These are phyloP conservation scores for Lagodon rhomboides DNA, from an alignment of 2,797 vertebrate species.

Conservation along the genomic window DNA sequence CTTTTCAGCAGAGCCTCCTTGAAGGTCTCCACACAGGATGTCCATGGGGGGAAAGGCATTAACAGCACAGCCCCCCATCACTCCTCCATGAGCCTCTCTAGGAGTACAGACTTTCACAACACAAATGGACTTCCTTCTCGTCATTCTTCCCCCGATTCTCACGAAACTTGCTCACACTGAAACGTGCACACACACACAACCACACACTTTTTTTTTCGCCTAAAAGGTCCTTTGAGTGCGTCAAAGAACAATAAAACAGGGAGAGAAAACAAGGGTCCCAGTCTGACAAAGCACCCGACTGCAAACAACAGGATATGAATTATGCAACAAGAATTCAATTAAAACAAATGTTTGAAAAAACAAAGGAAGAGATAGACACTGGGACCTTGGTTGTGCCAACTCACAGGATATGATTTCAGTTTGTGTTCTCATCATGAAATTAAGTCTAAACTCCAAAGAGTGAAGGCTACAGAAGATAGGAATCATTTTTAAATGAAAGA, in stretches of 20 bases:
- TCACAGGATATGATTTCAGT: constrained; percentile 80
- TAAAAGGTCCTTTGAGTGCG: constrained; percentile 78
- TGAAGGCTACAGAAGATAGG: neutral
- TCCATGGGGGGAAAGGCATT: constrained; percentile 72
- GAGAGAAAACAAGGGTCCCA: constrained; percentile 77
- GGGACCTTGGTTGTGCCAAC: constrained; percentile 68
- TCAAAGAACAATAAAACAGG: constrained; percentile 85
- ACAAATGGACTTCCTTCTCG: constrained; percentile 84
- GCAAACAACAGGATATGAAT: constrained; percentile 89
- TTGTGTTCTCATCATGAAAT: constrained; percentile 62
- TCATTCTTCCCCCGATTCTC: constrained; percentile 80
- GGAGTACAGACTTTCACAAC: constrained; percentile 76
- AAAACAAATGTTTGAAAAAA: constrained; percentile 83
- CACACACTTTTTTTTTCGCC: constrained; percentile 47
- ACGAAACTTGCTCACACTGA: constrained; percentile 52
- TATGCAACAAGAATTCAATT: constrained; percentile 87
- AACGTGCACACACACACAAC: constrained; percentile 2
- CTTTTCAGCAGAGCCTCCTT: constrained; percentile 62
- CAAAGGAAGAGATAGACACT: constrained; percentile 80
- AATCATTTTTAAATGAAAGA: neutral
- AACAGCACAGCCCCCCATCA: constrained; percentile 67
- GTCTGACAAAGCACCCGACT: constrained; percentile 78
- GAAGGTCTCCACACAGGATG: constrained; percentile 74
- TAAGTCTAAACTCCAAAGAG: constrained; percentile 22
- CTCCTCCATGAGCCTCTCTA: constrained; percentile 73